Conservation (phyloP, 2,888 invertebrate species). For the Temnothorax rugatulus region DNA sequence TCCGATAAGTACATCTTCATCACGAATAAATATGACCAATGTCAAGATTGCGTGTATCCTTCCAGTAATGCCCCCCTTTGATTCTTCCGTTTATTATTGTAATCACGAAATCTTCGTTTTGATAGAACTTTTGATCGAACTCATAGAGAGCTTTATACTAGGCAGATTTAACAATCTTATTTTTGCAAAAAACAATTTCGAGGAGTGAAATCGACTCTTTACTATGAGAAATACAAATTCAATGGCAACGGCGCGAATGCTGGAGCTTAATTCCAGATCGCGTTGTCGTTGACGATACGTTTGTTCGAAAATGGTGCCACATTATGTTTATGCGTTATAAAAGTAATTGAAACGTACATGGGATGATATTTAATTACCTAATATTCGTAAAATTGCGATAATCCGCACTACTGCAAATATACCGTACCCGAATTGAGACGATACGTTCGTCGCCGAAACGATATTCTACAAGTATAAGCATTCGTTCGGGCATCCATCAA, state of each 20-base stretch:
- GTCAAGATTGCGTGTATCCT: background rate
- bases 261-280: background rate
- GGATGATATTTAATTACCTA: conserved; percentile 5
- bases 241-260: background rate
- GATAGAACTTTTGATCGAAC: background rate
- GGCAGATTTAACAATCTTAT: background rate
- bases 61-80: background rate
- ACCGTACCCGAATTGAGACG: background rate
- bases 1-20: background rate
- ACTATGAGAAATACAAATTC: background rate
- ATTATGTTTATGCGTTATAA: background rate
- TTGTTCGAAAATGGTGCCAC: background rate
- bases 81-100: background rate
- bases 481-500: conserved; percentile 10
- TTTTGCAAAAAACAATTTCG: background rate
- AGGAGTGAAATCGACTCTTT: background rate
- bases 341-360: background rate
- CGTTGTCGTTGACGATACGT: background rate
- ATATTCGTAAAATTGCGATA: background rate
- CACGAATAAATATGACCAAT: background rate
- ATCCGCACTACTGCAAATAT: background rate
- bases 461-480: background rate
- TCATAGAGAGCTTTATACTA: background rate
- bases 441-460: background rate
- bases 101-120: background rate